A percentile compares a stretch with the other conserved stretches of the same genome.
phyloP scores from a whole-genome alignment of 2,113 vertebrate species.

The Ibidorhyncha struthersii region DNA sequence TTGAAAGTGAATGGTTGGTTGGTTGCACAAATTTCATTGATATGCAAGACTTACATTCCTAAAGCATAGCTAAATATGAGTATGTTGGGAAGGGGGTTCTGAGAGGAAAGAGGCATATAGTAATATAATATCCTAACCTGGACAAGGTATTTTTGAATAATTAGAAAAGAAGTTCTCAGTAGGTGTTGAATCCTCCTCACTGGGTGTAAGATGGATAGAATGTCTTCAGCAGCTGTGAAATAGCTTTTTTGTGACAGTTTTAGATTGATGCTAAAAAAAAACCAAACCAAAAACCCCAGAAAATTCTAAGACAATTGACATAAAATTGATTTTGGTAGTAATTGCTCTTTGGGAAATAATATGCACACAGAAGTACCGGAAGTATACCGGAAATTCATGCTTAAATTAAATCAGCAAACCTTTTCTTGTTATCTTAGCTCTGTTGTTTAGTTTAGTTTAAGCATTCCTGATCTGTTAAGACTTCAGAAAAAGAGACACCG shows the following conservation, averaged over 20 bases:
- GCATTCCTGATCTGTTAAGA: background rate
- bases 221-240: background rate
- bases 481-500: background rate
- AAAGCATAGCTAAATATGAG: background rate
- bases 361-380: background rate
- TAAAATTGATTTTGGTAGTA: background rate
- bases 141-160: background rate
- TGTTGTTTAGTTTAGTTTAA: background rate
- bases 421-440: background rate
- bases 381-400: background rate
- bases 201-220: background rate
- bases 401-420: background rate
- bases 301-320: background rate
- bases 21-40: background rate
- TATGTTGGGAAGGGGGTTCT: background rate
- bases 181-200: background rate
- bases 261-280: background rate
- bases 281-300: background rate
- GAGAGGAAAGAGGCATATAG: background rate
- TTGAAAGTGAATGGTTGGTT: background rate
- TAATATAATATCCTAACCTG: background rate
- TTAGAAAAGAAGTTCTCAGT: background rate
- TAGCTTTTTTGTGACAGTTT: background rate
- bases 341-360: background rate
- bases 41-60: background rate